These are phyloP conservation scores for Passerina amoena DNA, from an alignment of 2,113 vertebrate genomes.

Conservation along the genomic window DNA sequence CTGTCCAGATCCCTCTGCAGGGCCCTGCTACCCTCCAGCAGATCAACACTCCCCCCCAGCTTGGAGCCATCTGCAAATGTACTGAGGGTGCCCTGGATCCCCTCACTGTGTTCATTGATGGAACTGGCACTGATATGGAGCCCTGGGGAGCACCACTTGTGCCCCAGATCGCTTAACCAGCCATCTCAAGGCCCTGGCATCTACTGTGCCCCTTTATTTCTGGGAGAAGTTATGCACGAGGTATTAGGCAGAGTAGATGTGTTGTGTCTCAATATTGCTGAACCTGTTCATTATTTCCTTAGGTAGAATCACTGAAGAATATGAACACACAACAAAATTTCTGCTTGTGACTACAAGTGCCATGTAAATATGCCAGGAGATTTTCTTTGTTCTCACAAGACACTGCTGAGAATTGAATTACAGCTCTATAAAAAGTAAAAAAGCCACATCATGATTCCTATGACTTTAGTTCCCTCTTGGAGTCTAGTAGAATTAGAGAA, in stretches of 20 bases:
- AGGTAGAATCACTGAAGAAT: not conserved
- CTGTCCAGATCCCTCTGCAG: not conserved
- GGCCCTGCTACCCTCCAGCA: not conserved
- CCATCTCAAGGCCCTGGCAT: not conserved
- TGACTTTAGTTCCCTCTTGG: not conserved
- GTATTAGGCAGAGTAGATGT: not conserved
- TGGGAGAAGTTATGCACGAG: not conserved
- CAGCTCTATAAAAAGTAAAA: not conserved
- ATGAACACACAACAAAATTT: not conserved
- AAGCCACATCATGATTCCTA: not conserved
- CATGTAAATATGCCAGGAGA: not conserved
- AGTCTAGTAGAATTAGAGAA: not conserved
- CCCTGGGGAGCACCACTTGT: not conserved
- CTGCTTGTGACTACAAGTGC: not conserved
- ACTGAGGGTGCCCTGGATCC: not conserved
- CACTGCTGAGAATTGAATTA: not conserved
- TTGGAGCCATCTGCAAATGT: not conserved
- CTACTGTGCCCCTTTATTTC: not conserved
- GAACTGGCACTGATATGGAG: not conserved
- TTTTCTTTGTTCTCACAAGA: not conserved
- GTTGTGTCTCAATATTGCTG: not conserved
- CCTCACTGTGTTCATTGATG: not conserved
- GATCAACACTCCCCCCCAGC: not conserved
- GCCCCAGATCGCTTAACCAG: not conserved
- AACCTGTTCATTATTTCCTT: not conserved